A percentile compares a stretch with the other conserved stretches of the same genome.
phyloP scores from a whole-genome alignment of 2,797 vertebrate species.

The Zenarchopterus dispar region DNA sequence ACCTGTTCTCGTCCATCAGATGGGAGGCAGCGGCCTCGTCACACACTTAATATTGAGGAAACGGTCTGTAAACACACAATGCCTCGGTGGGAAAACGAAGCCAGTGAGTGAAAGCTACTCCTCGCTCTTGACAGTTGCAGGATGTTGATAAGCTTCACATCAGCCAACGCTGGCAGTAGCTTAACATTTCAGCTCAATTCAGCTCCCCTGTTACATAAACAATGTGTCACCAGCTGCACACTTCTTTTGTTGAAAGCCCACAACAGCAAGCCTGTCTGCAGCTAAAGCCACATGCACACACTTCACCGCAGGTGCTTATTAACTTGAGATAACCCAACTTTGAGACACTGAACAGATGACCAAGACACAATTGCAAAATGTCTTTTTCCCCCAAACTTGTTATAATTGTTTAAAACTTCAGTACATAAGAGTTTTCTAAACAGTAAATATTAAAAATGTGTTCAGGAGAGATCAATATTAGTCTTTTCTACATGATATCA shows the following conservation, averaged over 20 bases:
- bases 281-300: background rate
- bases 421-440: too few relatives aligned
- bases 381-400: too few relatives aligned
- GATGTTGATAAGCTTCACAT: conserved; percentile 66
- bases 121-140: conserved; percentile 54
- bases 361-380: too few relatives aligned
- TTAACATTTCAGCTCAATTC: conserved; percentile 28
- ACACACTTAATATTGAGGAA: conserved; percentile 19
- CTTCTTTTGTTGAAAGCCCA: conserved; percentile 15
- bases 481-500: too few relatives aligned
- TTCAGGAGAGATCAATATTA: too few relatives aligned
- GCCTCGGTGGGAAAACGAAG: conserved; percentile 17
- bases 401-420: too few relatives aligned
- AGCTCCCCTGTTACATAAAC: conserved; percentile 12
- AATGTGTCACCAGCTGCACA: conserved; percentile 9
- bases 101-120: conserved; percentile 10
- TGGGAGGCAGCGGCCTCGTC: conserved; percentile 7
- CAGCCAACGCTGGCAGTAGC: conserved; percentile 15
- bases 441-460: too few relatives aligned
- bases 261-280: conserved; percentile 19
- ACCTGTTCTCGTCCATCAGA: conserved; percentile 8
- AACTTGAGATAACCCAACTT: background rate
- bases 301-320: background rate
- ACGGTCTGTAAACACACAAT: conserved; percentile 29
- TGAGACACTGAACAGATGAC: background rate